phyloP scores from a whole-genome alignment of 2,797 vertebrate genomes.

The Neostethus bicornis region DNA sequence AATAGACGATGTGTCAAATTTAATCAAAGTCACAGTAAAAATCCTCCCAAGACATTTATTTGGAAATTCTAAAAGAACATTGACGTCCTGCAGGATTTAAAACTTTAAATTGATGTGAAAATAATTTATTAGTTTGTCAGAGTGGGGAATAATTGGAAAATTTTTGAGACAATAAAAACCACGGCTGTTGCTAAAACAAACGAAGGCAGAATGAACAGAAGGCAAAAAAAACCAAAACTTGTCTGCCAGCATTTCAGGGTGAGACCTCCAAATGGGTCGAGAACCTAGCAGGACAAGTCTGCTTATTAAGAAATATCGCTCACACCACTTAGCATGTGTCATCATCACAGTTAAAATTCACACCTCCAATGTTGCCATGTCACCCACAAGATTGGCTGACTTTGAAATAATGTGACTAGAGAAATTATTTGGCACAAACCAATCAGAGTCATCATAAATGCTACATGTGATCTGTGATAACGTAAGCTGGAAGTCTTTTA shows the following conservation, averaged over 20 bases:
- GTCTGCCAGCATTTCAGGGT: background rate
- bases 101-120: conserved; percentile 15
- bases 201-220: background rate
- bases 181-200: conserved; percentile 22
- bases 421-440: too few relatives aligned
- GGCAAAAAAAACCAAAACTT: too few relatives aligned
- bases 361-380: background rate
- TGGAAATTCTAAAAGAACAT: conserved; percentile 10
- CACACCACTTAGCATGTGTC: background rate
- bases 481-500: too few relatives aligned
- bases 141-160: conserved; percentile 39
- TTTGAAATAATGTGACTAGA: too few relatives aligned
- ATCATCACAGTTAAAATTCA: background rate
- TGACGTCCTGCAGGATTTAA: conserved; percentile 2
- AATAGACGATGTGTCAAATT: background rate
- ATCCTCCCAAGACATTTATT: background rate
- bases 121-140: conserved; percentile 34
- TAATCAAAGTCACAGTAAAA: background rate
- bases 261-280: background rate
- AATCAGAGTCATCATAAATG: too few relatives aligned
- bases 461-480: too few relatives aligned
- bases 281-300: background rate
- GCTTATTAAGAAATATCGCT: background rate
- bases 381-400: too few relatives aligned
- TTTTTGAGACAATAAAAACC: conserved; percentile 23